phyloP scores from a whole-genome alignment of 2,797 vertebrate species.

The Sebastes kiyomatsui region DNA sequence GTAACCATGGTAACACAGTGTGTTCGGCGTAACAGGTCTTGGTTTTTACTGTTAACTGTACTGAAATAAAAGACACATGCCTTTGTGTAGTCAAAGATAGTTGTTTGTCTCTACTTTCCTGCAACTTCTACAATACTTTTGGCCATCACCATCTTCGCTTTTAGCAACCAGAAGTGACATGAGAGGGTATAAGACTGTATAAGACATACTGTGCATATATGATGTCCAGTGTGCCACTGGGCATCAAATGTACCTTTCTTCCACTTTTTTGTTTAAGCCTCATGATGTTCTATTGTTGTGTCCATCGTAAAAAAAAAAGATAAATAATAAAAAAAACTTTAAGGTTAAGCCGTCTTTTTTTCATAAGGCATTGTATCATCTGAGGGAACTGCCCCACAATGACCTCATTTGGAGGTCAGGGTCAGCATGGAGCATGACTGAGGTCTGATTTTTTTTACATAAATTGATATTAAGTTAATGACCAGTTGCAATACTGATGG shows the following conservation, averaged over 20 bases:
- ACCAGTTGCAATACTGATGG: neutral
- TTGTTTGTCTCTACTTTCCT: too few relatives aligned
- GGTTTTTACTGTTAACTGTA: too few relatives aligned
- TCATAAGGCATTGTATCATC: neutral
- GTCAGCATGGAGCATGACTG: neutral
- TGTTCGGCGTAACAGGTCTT: too few relatives aligned
- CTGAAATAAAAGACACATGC: too few relatives aligned
- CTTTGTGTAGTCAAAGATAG: too few relatives aligned
- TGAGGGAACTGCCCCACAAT: neutral
- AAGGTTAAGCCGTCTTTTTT: neutral
- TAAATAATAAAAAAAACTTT: neutral
- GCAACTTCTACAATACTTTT: too few relatives aligned
- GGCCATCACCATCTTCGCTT: too few relatives aligned
- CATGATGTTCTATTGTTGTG: neutral
- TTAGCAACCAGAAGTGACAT: too few relatives aligned
- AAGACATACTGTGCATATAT: too few relatives aligned
- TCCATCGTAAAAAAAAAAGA: neutral
- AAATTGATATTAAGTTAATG: neutral
- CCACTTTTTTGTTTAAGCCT: neutral
- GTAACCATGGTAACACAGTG: too few relatives aligned
- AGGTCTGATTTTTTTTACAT: neutral
- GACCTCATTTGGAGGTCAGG: constrained; percentile 9
- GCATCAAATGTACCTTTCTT: neutral
- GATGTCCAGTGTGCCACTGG: neutral
- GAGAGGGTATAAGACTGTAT: neutral